Conservation (phyloP, 2,113 vertebrate genomes). For the Apteryx owenii region DNA sequence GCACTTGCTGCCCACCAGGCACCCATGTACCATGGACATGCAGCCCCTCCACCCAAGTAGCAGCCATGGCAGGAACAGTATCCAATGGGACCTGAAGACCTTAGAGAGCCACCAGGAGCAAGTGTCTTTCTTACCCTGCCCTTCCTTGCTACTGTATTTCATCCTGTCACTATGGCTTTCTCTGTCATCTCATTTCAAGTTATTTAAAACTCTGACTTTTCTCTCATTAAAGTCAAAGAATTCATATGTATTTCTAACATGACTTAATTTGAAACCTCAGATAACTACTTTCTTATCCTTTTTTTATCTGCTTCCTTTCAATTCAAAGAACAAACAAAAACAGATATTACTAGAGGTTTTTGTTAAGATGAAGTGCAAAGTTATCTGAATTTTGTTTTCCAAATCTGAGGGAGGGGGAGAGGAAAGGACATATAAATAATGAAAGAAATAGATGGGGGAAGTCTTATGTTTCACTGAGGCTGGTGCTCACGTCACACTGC, state of each 20-base stretch:
- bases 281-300: background rate
- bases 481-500: background rate
- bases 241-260: background rate
- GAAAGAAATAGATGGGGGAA: background rate
- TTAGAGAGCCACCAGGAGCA: background rate
- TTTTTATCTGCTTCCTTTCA: background rate
- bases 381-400: background rate
- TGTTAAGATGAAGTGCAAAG: background rate
- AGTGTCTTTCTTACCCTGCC: background rate
- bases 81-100: background rate
- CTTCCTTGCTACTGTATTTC: rapidly evolving
- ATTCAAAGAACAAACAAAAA: background rate
- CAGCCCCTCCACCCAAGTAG: background rate
- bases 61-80: background rate
- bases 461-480: background rate
- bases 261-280: background rate
- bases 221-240: background rate
- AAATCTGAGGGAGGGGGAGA: background rate
- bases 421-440: background rate
- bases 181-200: background rate
- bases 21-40: background rate
- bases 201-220: background rate
- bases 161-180: background rate
- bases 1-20: background rate
- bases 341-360: background rate